Evolutionary conservation across 2,113 vertebrate genomes (phyloP), one percentile per base, ranked within the genome.

Genomic region (Callopanchax toddi): DNA sequence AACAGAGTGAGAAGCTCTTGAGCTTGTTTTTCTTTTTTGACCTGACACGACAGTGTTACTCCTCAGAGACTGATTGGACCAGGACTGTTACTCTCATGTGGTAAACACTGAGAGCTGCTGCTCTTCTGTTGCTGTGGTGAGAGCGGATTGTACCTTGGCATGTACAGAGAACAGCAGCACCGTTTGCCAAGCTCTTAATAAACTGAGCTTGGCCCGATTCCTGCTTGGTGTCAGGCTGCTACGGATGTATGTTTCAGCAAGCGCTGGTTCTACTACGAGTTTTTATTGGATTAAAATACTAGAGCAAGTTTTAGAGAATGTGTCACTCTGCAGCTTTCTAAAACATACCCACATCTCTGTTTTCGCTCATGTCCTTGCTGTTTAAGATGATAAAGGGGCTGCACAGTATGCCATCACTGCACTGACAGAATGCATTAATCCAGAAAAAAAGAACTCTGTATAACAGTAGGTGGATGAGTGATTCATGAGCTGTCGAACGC

Each of bases 71-170:
- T 0, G 23, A 44, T 43, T 70, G 43, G 9, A 43, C 0, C 22
- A 56, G 49, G 5, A 26, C 55, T 49, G 57, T 68, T 60, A 13
- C 48, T 56, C 56, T 29, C 29, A 39, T 43, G 46, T 52, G 44
- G 50, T 36, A 11, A 67, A 49, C 22, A 52, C 8, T 17, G 13
- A 12, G 48, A 10, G 57, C 59, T 9, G 71, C 6, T 40, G 9
- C 29, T 11, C 55, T n/a, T 0, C 45, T 56, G 81, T 78, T 71
- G 71, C 74, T 49, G 69, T 11, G 22, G 62, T 46, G 55, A 83
- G 18, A 5, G 2, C 11, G 8, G 51, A 17, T 26, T 3, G 15
- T 5, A 34, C 36, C 5, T 32, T 55, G 44, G 53, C 66, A 72
- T 65, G 67, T 23, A n/a, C 3, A n/a, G 46, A 50, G 61, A 77